These are phyloP conservation scores for Entomyzon cyanotis DNA, from an alignment of 2,113 vertebrate genomes.

Conservation along the genomic window DNA sequence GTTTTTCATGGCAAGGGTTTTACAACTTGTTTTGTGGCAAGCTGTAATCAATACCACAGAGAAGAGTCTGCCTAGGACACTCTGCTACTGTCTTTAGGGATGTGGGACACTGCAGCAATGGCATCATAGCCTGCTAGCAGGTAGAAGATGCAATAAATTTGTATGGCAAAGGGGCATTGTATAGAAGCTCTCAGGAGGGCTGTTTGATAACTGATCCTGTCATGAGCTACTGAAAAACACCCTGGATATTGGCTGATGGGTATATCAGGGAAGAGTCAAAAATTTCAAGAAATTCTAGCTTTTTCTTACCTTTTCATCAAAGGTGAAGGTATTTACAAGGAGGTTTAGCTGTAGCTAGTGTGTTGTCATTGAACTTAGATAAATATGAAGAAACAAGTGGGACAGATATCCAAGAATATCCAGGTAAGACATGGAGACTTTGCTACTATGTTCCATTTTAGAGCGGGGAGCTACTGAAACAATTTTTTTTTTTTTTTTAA, in stretches of 20 bases:
- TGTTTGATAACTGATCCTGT: neutral
- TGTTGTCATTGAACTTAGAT: neutral
- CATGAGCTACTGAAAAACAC: neutral
- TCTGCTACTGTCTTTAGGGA: neutral
- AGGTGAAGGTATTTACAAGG: neutral
- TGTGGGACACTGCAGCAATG: neutral
- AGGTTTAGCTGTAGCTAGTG: neutral
- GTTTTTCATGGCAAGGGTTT: neutral
- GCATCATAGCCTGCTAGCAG: neutral
- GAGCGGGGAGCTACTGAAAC: neutral
- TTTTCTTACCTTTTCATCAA: neutral
- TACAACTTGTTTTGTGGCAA: neutral
- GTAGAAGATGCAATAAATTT: neutral
- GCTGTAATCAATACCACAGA: neutral
- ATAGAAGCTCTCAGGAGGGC: neutral
- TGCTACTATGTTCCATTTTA: neutral
- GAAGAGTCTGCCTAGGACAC: neutral
- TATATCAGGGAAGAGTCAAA: neutral
- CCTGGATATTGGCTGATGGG: neutral
- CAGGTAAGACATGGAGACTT: neutral
- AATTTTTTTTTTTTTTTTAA: neutral
- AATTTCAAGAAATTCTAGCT: neutral
- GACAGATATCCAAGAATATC: neutral
- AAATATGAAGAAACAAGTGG: neutral
- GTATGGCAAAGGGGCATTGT: neutral